Conservation (phyloP, 2,888 invertebrate species). For the Eupithecia subumbrata region DNA sequence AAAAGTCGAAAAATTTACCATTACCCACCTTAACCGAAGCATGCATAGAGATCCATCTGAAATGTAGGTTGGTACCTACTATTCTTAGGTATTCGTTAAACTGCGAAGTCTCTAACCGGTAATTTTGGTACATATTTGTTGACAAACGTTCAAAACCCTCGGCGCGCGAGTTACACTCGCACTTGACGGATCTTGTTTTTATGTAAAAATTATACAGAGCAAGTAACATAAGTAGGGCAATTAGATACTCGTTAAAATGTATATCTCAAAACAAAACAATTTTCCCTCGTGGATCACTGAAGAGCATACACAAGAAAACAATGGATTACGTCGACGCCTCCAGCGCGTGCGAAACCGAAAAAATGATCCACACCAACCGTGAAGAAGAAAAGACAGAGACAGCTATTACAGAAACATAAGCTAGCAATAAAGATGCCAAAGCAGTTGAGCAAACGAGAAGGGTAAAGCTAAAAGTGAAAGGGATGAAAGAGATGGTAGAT, state of each 20-base stretch:
- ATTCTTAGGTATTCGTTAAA: too few species aligned
- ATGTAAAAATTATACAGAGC: background rate
- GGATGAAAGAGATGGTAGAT: conserved; percentile 60
- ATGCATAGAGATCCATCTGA: too few species aligned
- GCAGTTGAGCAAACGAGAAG: conserved; percentile 57
- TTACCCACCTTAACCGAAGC: too few species aligned
- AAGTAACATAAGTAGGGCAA: conserved; percentile 13
- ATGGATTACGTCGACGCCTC: conserved; percentile 74
- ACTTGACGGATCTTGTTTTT: too few species aligned
- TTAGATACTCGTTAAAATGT: conserved; percentile 31
- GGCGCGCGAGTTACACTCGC: too few species aligned
- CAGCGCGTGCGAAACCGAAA: conserved; percentile 73
- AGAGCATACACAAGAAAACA: conserved; percentile 65
- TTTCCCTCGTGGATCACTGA: conserved; percentile 48
- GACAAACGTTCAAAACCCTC: too few species aligned
- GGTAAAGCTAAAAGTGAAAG: conserved; percentile 38
- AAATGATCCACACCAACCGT: conserved; percentile 67
- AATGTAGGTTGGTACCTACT: too few species aligned
- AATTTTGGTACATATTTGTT: too few species aligned
- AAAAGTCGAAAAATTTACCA: too few species aligned
- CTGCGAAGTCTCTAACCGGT: too few species aligned
- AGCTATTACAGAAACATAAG: conserved; percentile 51
- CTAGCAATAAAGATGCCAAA: conserved; percentile 57
- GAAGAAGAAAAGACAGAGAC: conserved; percentile 71
- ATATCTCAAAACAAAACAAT: conserved; percentile 39